Conservation (phyloP, 2,888 invertebrate genomes). For the Notocelia uddmanniana region DNA sequence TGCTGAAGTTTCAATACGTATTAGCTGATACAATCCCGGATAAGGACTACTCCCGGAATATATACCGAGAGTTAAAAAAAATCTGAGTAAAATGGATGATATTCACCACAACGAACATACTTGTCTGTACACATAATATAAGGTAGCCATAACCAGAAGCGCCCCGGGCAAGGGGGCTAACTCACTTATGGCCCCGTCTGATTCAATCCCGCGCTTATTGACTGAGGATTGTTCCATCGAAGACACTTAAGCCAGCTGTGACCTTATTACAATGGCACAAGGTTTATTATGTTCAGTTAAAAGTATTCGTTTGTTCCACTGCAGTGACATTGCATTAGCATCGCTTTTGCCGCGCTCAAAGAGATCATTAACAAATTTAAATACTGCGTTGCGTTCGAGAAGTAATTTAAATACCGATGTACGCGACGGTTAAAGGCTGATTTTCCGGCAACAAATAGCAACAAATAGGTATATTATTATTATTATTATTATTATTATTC, state of each 20-base stretch:
- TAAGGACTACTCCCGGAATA: no score
- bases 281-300: neutral
- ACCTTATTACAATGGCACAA: neutral
- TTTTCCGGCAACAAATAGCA: neutral
- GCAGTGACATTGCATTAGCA: slow-evolving; percentile 20
- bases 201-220: slow-evolving; percentile 69
- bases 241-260: slow-evolving; percentile 14
- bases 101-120: neutral
- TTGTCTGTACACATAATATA: neutral
- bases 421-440: neutral
- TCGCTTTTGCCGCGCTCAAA: slow-evolving; percentile 18
- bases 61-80: neutral
- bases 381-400: neutral
- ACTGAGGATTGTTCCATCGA: slow-evolving; percentile 63
- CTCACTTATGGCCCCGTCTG: slow-evolving; percentile 63
- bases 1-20: no score
- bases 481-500: no score
- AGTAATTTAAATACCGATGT: slow-evolving; percentile 27
- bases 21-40: no score
- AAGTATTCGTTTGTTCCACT: slow-evolving; percentile 8
- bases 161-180: slow-evolving; percentile 50
- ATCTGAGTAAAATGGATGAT: neutral
- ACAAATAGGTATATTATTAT: no score
- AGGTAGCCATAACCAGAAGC: slow-evolving; percentile 25
- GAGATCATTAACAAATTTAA: slow-evolving; percentile 28